Base-by-base conservation (phyloP, 2,797 vertebrate genomes). In the Hoplostethus atlanticus region DNA sequence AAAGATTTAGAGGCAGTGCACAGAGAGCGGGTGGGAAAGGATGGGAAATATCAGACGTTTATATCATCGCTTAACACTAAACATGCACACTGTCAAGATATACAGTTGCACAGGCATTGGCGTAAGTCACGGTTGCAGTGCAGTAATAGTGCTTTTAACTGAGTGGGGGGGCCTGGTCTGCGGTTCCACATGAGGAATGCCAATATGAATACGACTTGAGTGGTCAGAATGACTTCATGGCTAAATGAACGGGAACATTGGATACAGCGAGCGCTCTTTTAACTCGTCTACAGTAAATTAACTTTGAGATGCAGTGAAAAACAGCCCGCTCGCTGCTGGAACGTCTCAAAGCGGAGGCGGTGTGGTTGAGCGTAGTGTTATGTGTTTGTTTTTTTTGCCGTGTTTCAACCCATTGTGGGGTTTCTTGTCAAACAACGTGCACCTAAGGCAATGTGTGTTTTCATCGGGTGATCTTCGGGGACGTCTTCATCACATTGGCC, bases 81-180 rank as follows among this genome's bases (percentile, higher is more conserved):
- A 61, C 67, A 68, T 42, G 30, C 66, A 67, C 59, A 57, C 3
- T 63, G 65, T 80, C 52, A 72, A 16, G 44, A 74, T 50, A 61
- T 59, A 72, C 6, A 67, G 60, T 63, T 73, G 25, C 48, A 66
- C 54, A 42, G 62, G 40, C 64, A 64, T 60, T 80, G 78, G 78
- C 65, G 40, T 38, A 25, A 67, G 62, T 78, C 77, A 69, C 67
- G 36, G 60, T 47, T 61, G 66, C 56, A 60, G 80, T 84, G 66
- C 48, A 84, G 71, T 81, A 79, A 63, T 7, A 64, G 7, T 2
- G 30, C 71, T 81, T 86, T 85, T 55, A 84, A 84, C 84, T 38
- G 46, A 16, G 74, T 67, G 21, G 62, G 73, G 76, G 68, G 83
- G 67, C 21, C 67, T 54, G 73, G 48, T 80, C 68, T 81, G 77